Percentiles rank a stretch among this genome's conserved stretches.
Evolutionary conservation across 2,797 vertebrate genomes (phyloP).

Genomic region (Tokudaia muenninki): DNA sequence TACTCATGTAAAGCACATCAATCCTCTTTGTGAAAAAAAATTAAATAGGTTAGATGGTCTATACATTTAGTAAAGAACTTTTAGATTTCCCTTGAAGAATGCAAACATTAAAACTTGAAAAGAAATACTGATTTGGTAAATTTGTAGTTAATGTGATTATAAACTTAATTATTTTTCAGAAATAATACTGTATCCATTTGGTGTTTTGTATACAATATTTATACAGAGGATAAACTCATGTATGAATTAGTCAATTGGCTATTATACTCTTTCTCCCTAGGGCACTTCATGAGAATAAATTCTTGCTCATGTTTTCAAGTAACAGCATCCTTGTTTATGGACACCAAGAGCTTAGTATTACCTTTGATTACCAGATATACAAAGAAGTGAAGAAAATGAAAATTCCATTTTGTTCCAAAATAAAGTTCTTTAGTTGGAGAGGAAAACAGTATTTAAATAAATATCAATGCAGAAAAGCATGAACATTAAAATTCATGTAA

Average conservation of each 20-base stretch:
- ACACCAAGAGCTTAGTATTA: slow-evolving; percentile 48
- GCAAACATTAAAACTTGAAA: background rate
- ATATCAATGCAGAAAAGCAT: background rate
- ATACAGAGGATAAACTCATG: slow-evolving; percentile 59
- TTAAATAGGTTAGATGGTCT: background rate
- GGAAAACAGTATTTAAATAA: slow-evolving; percentile 14
- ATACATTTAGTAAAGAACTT: background rate
- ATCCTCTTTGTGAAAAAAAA: background rate
- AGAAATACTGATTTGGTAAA: background rate
- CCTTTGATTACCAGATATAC: slow-evolving; percentile 53
- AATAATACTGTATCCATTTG: background rate
- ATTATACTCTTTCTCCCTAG: slow-evolving; percentile 67
- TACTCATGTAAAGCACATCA: background rate
- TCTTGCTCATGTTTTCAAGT: slow-evolving; percentile 58
- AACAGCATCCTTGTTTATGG: slow-evolving; percentile 76
- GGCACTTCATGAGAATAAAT: slow-evolving; percentile 75
- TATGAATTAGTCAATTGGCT: slow-evolving; percentile 62
- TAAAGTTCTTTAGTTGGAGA: slow-evolving; percentile 4
- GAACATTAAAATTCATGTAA: background rate
- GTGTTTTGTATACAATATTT: slow-evolving; percentile 11
- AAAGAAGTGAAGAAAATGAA: slow-evolving; percentile 69
- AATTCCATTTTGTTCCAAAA: slow-evolving; percentile 28
- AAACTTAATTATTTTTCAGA: background rate
- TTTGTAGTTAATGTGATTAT: slow-evolving; percentile 36
- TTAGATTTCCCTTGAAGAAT: background rate